Conservation (phyloP, 2,888 invertebrate genomes). For the Lasioglossum vierecki region DNA sequence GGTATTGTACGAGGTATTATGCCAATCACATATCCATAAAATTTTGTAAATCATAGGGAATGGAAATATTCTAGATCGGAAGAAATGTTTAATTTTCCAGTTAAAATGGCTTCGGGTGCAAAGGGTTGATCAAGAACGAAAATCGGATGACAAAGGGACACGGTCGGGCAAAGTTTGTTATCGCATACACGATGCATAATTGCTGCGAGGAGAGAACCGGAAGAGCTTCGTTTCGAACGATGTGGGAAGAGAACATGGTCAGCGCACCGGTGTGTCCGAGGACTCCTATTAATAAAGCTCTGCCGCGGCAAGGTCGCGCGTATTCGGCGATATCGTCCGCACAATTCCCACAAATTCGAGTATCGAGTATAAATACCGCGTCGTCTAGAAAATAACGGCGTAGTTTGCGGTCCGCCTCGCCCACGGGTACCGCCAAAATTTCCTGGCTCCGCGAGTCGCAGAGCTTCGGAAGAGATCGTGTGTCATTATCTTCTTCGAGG, state of each 20-base stretch:
- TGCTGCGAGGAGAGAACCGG: conserved; percentile 4
- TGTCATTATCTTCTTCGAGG: not conserved
- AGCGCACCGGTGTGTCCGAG: conserved; percentile 64
- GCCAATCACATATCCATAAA: no score
- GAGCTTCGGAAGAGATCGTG: conserved; percentile 11
- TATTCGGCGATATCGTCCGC: conserved; percentile 55
- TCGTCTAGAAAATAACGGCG: conserved; percentile 59
- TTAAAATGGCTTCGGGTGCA: no score
- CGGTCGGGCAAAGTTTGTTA: not conserved
- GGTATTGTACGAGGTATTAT: no score
- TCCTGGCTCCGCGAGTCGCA: conserved; percentile 43
- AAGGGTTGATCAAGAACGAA: no score
- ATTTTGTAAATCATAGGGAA: no score
- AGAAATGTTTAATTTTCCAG: no score
- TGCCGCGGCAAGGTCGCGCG: conserved; percentile 74
- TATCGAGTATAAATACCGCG: conserved; percentile 70
- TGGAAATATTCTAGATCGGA: no score
- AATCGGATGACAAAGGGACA: not conserved
- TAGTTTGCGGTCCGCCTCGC: conserved; percentile 54
- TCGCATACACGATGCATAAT: not conserved
- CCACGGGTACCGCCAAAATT: conserved; percentile 41
- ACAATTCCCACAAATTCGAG: conserved; percentile 57
- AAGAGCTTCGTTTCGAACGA: conserved; percentile 30
- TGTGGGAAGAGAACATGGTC: conserved; percentile 24
- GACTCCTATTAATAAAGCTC: conserved; percentile 78